Conservation (phyloP, 2,888 invertebrate genomes). For the Labia minor region DNA sequence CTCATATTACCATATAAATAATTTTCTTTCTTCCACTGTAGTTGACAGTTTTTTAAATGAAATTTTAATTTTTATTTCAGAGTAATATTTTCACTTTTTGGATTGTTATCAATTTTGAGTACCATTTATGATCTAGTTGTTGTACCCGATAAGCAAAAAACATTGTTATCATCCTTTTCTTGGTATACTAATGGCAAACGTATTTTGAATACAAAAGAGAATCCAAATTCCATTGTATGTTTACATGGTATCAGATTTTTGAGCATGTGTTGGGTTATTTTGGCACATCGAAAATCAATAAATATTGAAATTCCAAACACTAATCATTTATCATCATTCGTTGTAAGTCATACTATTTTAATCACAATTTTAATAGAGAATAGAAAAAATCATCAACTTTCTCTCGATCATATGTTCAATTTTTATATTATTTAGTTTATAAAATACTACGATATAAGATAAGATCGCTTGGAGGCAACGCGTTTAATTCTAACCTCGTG, state of each 20-base stretch:
- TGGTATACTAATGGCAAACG: background rate
- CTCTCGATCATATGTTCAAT: no score
- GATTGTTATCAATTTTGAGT: background rate
- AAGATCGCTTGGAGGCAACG: no score
- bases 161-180: background rate
- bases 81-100: background rate
- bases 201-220: background rate
- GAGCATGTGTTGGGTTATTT: background rate
- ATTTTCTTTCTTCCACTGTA: no score
- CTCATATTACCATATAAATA: no score
- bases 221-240: background rate
- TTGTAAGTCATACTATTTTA: background rate
- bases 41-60: no score
- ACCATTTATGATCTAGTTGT: background rate
- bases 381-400: no score
- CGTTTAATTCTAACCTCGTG: no score
- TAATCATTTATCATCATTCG: background rate
- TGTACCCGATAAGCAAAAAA: background rate
- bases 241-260: background rate
- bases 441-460: no score
- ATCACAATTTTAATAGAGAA: no score
- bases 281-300: background rate
- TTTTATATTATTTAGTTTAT: no score
- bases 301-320: background rate
- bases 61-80: background rate